Evolutionary conservation across 2,797 vertebrate species (phyloP).

Genomic region (Borostomias antarcticus): DNA sequence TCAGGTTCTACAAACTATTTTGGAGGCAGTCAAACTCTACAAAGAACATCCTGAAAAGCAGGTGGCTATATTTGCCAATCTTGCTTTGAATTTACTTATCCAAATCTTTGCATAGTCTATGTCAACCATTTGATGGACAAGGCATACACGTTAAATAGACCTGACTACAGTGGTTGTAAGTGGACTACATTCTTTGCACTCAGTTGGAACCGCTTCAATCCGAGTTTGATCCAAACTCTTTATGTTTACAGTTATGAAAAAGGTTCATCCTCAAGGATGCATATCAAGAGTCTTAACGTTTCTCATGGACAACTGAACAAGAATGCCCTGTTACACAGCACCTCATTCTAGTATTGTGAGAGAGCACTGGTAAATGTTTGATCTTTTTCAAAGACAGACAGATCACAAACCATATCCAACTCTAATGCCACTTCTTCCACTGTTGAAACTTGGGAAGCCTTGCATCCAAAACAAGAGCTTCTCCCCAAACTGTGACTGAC

Average conservation of each 20-base stretch:
- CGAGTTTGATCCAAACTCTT: not conserved
- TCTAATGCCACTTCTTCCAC: not conserved
- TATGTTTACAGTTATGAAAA: not conserved
- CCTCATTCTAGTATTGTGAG: not conserved
- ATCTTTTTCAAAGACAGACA: not conserved
- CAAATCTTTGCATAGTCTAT: not conserved
- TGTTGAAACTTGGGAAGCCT: not conserved
- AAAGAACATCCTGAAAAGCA: not conserved
- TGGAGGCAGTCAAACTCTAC: not conserved
- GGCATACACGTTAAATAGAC: not conserved
- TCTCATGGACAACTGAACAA: not conserved
- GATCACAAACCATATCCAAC: not conserved
- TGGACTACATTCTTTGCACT: not conserved
- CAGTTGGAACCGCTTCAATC: not conserved
- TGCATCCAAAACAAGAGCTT: no score
- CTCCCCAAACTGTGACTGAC: not conserved
- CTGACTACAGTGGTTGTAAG: not conserved
- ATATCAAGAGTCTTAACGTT: not conserved
- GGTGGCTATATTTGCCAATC: not conserved
- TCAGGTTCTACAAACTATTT: no score
- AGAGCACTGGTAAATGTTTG: not conserved
- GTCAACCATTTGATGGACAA: not conserved
- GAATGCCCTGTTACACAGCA: not conserved
- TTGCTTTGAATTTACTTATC: not conserved
- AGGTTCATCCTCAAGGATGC: not conserved